phyloP scores from a whole-genome alignment of 2,113 vertebrate species.

The Zosterops japonicus region DNA sequence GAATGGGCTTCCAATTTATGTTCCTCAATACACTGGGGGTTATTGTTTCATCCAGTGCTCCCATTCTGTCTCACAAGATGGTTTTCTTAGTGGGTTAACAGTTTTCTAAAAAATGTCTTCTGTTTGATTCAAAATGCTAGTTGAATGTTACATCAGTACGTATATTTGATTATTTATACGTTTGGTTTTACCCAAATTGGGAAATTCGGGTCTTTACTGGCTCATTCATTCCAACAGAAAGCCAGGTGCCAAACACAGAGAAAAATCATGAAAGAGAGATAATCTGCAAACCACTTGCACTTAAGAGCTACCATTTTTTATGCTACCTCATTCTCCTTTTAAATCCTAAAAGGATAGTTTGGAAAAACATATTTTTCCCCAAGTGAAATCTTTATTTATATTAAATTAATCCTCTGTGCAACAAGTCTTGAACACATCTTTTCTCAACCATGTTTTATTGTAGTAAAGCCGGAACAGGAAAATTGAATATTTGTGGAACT shows the following conservation, averaged over 20 bases:
- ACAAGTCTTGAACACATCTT: neutral
- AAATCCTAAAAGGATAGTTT: neutral
- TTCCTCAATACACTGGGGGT: neutral
- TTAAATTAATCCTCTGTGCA: neutral
- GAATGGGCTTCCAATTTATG: neutral
- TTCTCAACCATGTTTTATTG: neutral
- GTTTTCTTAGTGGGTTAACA: neutral
- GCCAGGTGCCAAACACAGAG: neutral
- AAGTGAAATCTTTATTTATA: neutral
- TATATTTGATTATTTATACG: neutral
- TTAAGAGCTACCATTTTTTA: neutral
- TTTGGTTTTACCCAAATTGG: neutral
- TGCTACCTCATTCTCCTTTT: neutral
- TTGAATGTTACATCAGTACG: neutral
- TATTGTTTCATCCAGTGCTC: neutral
- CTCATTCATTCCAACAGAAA: neutral
- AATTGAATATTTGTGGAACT: neutral
- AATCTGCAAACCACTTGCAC: neutral
- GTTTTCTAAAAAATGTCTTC: neutral
- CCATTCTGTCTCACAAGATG: accelerated
- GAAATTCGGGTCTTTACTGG: neutral
- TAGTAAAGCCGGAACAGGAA: neutral
- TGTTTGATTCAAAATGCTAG: neutral
- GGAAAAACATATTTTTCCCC: neutral
- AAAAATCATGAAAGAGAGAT: accelerated